Conservation (phyloP, 1,140 invertebrate species). For the Propsilocerus akamusi region DNA sequence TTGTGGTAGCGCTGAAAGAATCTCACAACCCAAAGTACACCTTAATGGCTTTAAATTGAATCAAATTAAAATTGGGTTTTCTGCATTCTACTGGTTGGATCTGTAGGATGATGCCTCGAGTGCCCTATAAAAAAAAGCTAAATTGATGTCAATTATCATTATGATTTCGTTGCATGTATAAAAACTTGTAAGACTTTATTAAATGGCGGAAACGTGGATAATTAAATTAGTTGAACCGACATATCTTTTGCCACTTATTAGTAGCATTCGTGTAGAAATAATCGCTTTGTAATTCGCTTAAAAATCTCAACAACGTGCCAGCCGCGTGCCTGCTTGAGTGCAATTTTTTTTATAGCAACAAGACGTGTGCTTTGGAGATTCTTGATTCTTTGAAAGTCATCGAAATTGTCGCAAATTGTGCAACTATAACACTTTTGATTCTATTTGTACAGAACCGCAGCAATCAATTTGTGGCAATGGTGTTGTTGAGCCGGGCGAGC, state of each 20-base stretch:
- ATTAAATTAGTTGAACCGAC: constrained; percentile 3
- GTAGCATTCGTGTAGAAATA: too few species aligned
- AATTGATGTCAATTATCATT: too few species aligned
- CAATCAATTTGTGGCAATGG: constrained; percentile 90
- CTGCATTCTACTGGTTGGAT: background rate
- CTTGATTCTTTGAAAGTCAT: too few species aligned
- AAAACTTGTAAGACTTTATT: background rate
- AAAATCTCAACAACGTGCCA: background rate
- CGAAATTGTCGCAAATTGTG: too few species aligned
- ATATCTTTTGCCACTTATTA: background rate
- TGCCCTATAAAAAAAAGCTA: too few species aligned
- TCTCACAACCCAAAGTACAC: background rate
- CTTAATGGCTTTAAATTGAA: constrained; percentile 1
- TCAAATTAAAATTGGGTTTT: background rate
- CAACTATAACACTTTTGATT: background rate
- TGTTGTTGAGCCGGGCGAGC: constrained; percentile 86
- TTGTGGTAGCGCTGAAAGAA: too few species aligned
- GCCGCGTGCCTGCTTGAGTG: background rate
- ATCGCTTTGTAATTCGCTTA: background rate
- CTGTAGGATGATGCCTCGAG: too few species aligned
- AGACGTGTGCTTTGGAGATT: too few species aligned
- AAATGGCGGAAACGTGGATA: background rate
- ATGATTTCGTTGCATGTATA: too few species aligned
- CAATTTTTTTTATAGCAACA: too few species aligned
- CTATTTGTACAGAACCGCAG: constrained; percentile 50